Evolutionary conservation across 2,888 invertebrate genomes (phyloP).

Genomic region (Microctonus aethiopoides): DNA sequence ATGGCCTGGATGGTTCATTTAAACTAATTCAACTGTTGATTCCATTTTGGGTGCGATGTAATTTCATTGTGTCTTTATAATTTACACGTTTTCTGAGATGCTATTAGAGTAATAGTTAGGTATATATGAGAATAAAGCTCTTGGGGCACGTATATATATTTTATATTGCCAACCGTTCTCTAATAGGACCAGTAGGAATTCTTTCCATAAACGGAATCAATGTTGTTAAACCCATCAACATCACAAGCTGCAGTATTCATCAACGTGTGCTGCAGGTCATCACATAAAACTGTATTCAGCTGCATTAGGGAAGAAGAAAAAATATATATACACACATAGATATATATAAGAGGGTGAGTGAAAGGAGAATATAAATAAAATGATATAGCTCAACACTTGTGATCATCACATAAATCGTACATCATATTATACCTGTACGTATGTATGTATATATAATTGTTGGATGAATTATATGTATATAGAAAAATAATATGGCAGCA

Average conservation of each 20-base stretch:
- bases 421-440: no score
- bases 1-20: slow-evolving; percentile 16
- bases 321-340: no score
- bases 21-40: not conserved
- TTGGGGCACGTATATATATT: not conserved
- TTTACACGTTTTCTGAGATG: not conserved
- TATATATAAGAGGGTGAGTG: no score
- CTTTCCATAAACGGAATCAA: not conserved
- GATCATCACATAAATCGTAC: no score
- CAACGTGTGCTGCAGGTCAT: no score
- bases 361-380: no score
- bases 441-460: no score
- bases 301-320: not conserved
- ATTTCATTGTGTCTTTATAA: not conserved
- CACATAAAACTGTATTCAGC: not conserved
- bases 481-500: no score
- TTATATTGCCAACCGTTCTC: not conserved
- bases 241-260: no score
- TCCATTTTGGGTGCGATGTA: not conserved
- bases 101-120: not conserved
- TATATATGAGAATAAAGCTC: no score
- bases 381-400: no score
- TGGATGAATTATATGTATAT: no score
- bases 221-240: not conserved
- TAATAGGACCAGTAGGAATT: not conserved